Base-by-base conservation (phyloP, 2,888 invertebrate species). In the Dasypolia templi region DNA sequence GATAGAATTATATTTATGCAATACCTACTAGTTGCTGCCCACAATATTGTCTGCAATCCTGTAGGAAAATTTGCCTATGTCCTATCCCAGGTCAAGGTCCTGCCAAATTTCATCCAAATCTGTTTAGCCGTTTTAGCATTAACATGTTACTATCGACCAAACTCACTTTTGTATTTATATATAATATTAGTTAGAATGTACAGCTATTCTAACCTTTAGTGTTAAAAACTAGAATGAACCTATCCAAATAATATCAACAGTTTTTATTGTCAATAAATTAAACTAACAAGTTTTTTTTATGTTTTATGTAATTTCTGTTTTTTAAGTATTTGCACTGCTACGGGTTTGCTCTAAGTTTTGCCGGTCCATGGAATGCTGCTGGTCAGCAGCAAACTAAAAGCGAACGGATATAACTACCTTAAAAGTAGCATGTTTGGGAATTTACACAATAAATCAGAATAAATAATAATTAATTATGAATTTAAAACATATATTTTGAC, bases 151-250 rank as follows among this genome's bases (percentile, higher is more conserved):
- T 26, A 17, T 7, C 17, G 29, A 26, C 29, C 26, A 53, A 53
- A 29, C 2, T 26, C 26, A 29, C 17, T 29, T 53, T 53, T 17
- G 17, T 17, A 55, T 17, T 55, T 55, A 29, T 7, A 55, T 55
- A 29, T 7, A 55, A 7, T 55, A 7, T 55, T 55, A 53, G 17
- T 53, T 26, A 7, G 3, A 29, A 17, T 46, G 19, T 39, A 26
- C 17, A 17, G 59, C 11, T 46, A 46, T 22, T 46, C 42, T 53
- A 66, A 69, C 69, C 66, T 51, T 51, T 29, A 29, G 39, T 66
- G 29, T 42, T 70, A 42, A 51, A 61, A 53, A 42, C 51, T 42
- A 39, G 29, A 44, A 17, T 35, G 35, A 55, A 26, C n/a, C 29
- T 19, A 64, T 17, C 22, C 22, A 6, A 26, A n/a, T 56, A 72